phyloP scores from a whole-genome alignment of 2,113 vertebrate genomes.

The Brienomyrus longianalis region DNA sequence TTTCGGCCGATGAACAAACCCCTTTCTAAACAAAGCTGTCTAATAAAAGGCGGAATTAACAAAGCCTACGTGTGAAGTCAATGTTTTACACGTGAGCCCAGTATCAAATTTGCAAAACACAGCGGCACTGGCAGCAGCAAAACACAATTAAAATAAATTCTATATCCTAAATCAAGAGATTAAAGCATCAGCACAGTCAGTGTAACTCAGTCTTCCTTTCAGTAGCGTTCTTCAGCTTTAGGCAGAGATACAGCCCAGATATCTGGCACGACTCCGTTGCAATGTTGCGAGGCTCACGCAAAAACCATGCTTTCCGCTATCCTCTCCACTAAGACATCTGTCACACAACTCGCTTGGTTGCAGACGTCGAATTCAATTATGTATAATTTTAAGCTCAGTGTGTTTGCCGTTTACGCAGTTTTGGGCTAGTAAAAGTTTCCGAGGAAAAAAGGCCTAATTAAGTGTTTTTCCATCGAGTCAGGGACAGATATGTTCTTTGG shows the following conservation, averaged over 20 bases:
- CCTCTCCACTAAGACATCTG: not conserved
- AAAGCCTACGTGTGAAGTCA: not conserved
- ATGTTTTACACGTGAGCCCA: not conserved
- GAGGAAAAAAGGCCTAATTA: conserved; percentile 10
- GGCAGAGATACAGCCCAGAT: not conserved
- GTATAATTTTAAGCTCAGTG: conserved; percentile 9
- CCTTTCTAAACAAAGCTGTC: not conserved
- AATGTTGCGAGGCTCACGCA: not conserved
- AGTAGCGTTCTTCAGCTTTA: not conserved
- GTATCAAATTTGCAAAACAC: not conserved
- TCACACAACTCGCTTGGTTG: not conserved
- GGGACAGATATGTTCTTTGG: not conserved
- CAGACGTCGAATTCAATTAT: conserved; percentile 13
- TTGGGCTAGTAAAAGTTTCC: conserved; percentile 1
- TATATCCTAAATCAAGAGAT: not conserved
- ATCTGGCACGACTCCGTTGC: not conserved
- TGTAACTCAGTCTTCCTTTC: not conserved
- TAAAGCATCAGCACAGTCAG: not conserved
- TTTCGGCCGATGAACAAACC: not conserved
- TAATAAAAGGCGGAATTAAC: not conserved
- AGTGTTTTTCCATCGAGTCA: conserved; percentile 6
- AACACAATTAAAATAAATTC: not conserved
- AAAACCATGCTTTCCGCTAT: not conserved
- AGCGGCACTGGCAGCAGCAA: not conserved
- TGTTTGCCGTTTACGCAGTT: conserved; percentile 9